These are phyloP conservation scores for Zootermopsis nevadensis DNA, from an alignment of 2,888 invertebrate species.

Conservation along the genomic window DNA sequence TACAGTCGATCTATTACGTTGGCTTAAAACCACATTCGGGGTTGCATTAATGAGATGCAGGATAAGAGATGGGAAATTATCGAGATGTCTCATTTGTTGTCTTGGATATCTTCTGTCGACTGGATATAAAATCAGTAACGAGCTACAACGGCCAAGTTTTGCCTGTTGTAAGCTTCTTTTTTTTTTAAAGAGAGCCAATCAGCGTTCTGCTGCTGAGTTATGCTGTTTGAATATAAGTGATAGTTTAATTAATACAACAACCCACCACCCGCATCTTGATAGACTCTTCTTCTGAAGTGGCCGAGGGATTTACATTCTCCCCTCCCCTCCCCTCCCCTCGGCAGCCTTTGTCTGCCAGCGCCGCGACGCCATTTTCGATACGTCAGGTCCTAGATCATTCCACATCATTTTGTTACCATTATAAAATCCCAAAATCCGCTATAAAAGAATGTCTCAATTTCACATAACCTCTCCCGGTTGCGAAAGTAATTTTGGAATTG, in stretches of 20 bases:
- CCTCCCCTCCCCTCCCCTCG: too few species aligned
- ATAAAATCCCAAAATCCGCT: constrained; percentile 50
- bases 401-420: constrained; percentile 46
- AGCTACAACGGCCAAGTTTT: not conserved
- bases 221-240: constrained; percentile 48
- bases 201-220: constrained; percentile 36
- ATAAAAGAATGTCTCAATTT: constrained; percentile 54
- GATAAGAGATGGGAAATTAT: too few species aligned
- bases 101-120: too few species aligned
- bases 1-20: too few species aligned
- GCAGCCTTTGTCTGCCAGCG: not conserved
- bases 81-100: too few species aligned
- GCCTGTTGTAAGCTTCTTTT: not conserved
- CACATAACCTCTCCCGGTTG: constrained; percentile 49
- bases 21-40: too few species aligned
- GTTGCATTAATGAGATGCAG: too few species aligned
- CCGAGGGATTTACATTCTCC: constrained; percentile 25
- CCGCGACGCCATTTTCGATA: constrained; percentile 35
- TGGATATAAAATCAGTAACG: too few species aligned
- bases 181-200: not conserved
- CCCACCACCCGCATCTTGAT: constrained; percentile 34
- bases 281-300: constrained; percentile 12
- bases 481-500: constrained; percentile 53
- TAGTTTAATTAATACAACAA: constrained; percentile 48
- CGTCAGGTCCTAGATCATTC: constrained; percentile 49